phyloP scores from a whole-genome alignment of 2,113 vertebrate genomes.

The Gavia stellata region DNA sequence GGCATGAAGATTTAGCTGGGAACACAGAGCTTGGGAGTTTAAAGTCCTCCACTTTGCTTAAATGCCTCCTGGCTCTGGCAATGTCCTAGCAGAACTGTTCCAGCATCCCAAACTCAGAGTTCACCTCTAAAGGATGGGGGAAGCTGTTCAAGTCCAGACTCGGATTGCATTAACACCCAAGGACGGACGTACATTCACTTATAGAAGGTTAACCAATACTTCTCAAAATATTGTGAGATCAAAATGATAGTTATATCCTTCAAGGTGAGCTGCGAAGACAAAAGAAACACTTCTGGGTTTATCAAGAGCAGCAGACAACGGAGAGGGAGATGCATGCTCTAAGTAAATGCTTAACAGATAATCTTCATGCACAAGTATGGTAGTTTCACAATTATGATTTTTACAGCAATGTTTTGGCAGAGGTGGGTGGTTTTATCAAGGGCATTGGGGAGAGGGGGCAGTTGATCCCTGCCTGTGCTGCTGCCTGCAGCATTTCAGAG shows the following conservation, averaged over 20 bases:
- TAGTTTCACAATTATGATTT: background rate
- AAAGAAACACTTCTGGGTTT: background rate
- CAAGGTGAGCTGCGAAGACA: background rate
- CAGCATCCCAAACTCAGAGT: background rate
- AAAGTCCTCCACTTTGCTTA: background rate
- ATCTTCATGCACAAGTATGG: background rate
- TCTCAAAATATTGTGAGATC: background rate
- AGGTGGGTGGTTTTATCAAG: background rate
- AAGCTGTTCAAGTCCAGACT: background rate
- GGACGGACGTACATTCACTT: background rate
- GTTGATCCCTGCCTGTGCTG: background rate
- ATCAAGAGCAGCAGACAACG: background rate
- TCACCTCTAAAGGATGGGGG: background rate
- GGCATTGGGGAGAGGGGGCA: background rate
- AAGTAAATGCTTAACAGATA: background rate
- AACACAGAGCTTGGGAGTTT: background rate
- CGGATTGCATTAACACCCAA: background rate
- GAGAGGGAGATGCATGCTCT: background rate
- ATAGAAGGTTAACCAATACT: background rate
- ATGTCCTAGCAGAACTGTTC: background rate
- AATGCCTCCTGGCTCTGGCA: background rate
- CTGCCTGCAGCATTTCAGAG: background rate
- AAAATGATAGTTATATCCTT: background rate
- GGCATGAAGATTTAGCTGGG: background rate
- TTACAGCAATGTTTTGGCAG: background rate